Conservation (phyloP, 2,797 vertebrate genomes). For the Cossypha heuglini region DNA sequence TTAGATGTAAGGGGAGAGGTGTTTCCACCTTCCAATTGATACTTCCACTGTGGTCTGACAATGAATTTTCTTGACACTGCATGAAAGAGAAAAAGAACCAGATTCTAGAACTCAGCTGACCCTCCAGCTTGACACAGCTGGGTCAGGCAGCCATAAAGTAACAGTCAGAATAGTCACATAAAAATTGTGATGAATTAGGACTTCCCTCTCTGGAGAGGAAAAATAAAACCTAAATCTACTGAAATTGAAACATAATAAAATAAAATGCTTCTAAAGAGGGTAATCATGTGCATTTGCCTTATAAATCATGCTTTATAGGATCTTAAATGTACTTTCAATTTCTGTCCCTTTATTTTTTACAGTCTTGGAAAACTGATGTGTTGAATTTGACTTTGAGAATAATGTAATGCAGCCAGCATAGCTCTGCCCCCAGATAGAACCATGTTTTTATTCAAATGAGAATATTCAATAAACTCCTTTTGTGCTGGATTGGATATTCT, state of each 20-base stretch:
- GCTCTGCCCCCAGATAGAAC: background rate
- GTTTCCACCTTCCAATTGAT: background rate
- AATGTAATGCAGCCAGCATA: background rate
- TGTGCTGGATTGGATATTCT: background rate
- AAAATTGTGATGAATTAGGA: background rate
- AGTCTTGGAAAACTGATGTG: background rate
- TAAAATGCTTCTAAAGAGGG: constrained; percentile 21
- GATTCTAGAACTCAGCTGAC: background rate
- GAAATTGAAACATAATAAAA: constrained; percentile 32
- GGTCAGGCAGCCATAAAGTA: background rate
- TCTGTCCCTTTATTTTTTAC: background rate
- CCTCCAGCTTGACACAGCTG: background rate
- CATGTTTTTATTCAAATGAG: background rate
- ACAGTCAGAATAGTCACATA: background rate
- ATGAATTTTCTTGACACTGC: background rate
- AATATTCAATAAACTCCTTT: constrained; percentile 35
- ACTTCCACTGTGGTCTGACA: background rate
- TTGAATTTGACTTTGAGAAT: constrained; percentile 8
- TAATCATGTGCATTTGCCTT: constrained; percentile 35
- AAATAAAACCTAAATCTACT: background rate
- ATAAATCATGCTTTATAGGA: constrained; percentile 6
- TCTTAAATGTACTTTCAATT: constrained; percentile 38
- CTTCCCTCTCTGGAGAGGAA: background rate
- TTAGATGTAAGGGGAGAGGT: background rate
- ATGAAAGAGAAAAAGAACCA: background rate